Evolutionary conservation across 1,140 invertebrate genomes (phyloP), one percentile per base, ranked within the genome.

Genomic region (Drosophila orena): DNA sequence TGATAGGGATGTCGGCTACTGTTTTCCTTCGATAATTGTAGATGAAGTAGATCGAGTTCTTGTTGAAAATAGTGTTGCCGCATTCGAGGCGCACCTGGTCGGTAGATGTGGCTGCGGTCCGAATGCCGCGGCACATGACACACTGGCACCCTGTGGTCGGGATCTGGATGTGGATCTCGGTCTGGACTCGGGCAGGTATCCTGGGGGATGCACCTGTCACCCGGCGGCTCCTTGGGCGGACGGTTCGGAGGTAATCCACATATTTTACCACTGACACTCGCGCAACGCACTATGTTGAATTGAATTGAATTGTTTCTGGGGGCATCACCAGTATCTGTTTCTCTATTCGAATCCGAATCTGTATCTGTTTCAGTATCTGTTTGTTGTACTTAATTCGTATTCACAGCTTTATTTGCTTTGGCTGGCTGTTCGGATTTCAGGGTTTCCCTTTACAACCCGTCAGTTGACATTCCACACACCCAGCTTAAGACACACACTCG

Each of bases 381-480:
- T 76, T 60, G 74, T 55, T 80, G 62, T 57, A 43, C 49, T 73
- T 70, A 47, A 57, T 77, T 85, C 54, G 54, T 83, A 65, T 81
- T 62, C 68, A 61, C 76, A 62, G 59, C 54, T 78, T 62, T 58
- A 54, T 64, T 76, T 70, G 68, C 68, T 57, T 70, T 70, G 59
- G 77, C 47, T 42, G 66, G 64, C 53, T 74, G 70, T 89, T 68
- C 59, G 65, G 49, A 64, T 88, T 90, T 89, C 85, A 84, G 76
- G 84, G 84, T 84, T 88, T 90, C 84, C 79, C 79, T 83, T 90
- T 90, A 74, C 77, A 90, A 90, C 79, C 90, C 73, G 86, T 90
- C 76, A 69, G 86, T 90, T 90, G 86, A 71, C 86, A 90, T 90
- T 90, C 86, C 86, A 90, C 49, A 66, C 59, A 61, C 46, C 68